phyloP scores from a whole-genome alignment of 2,797 vertebrate species.

The Synanceia verrucosa region DNA sequence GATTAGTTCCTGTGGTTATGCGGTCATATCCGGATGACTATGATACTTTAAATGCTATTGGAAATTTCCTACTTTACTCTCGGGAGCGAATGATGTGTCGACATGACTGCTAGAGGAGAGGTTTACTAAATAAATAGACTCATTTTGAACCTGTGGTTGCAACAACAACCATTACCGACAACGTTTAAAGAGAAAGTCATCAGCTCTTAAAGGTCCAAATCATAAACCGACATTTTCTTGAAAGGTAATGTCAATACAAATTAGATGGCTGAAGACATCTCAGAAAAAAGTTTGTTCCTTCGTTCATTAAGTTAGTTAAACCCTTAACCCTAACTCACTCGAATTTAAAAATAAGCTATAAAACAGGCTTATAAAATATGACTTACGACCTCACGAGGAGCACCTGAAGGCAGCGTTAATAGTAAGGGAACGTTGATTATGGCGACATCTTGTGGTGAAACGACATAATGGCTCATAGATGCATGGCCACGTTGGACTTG shows the following conservation, averaged over 20 bases:
- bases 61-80: background rate
- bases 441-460: conserved; percentile 57
- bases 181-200: background rate
- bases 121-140: background rate
- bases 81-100: background rate
- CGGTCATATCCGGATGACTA: conserved; percentile 67
- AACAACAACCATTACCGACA: background rate
- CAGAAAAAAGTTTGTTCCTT: background rate
- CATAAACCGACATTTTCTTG: background rate
- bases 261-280: background rate
- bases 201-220: background rate
- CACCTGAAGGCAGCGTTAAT: background rate
- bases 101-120: background rate
- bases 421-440: background rate
- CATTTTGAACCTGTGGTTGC: background rate
- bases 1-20: conserved; percentile 46
- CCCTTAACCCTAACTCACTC: background rate
- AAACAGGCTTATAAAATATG: accelerated
- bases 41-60: background rate
- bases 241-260: too few species aligned
- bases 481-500: accelerated
- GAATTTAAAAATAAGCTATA: background rate
- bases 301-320: too few species aligned
- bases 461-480: too few species aligned
- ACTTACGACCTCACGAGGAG: background rate